phyloP scores from a whole-genome alignment of 2,113 vertebrate genomes.

The Zingel zingel region DNA sequence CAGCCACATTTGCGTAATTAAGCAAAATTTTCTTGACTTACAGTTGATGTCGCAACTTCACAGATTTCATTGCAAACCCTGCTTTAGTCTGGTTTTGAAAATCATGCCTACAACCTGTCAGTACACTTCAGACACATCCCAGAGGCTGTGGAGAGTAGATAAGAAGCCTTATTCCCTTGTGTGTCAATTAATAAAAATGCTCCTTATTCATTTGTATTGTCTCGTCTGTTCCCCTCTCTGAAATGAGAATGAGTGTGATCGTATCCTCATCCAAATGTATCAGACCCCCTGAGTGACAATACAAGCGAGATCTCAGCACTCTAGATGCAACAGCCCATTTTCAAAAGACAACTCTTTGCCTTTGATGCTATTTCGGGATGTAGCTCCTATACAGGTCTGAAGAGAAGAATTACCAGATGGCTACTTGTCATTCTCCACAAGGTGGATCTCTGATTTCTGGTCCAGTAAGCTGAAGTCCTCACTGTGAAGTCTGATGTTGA shows the following conservation, averaged over 20 bases:
- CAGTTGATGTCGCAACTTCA: conserved; percentile 6
- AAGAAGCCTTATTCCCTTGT: conserved; percentile 70
- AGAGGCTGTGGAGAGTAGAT: conserved; percentile 54
- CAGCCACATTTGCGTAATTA: conserved; percentile 7
- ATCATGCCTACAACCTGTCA: conserved; percentile 66
- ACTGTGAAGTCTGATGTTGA: conserved; percentile 42
- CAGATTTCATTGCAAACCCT: conserved; percentile 28
- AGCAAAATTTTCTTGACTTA: conserved; percentile 27
- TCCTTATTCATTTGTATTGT: conserved; percentile 52
- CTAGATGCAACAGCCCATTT: conserved; percentile 57
- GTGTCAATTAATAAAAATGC: conserved; percentile 78
- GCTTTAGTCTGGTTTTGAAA: conserved; percentile 46
- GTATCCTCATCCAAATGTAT: conserved; percentile 59
- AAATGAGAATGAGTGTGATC: conserved; percentile 39
- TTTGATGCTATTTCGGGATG: conserved; percentile 80
- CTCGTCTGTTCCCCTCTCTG: conserved; percentile 25
- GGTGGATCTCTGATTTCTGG: conserved; percentile 49
- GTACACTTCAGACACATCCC: conserved; percentile 56
- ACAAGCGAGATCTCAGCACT: conserved; percentile 54
- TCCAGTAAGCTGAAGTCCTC: conserved; percentile 36
- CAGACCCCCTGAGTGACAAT: conserved; percentile 69
- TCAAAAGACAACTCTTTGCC: conserved; percentile 62
- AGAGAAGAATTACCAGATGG: conserved; percentile 74
- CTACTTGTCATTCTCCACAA: conserved; percentile 71
- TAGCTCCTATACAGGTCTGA: conserved; percentile 56